Evolutionary conservation across 2,888 invertebrate species (phyloP), one percentile per base, ranked within the genome.

Genomic region (Dendrolimus pini): DNA sequence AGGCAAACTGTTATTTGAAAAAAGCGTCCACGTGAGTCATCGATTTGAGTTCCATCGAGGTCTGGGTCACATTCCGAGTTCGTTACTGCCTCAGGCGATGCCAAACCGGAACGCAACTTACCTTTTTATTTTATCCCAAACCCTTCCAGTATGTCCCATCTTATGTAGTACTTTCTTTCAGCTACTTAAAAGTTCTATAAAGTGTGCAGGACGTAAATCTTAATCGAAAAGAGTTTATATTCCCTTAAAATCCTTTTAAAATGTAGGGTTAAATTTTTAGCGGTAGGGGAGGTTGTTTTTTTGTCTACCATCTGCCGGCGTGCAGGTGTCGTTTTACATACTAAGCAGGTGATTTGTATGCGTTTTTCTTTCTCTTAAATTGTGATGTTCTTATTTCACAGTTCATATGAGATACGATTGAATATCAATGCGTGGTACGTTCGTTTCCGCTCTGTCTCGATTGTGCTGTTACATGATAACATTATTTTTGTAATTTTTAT

Each of bases 31-130:
- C 69, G 70, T 89, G 89, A 89, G 83, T 89, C 89, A 89, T 78
- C 75, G 70, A 68, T 66, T 74, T 75, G 75, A 74, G 76, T 82
- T 82, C 83, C 82, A 73, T 74, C 74, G 82, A 75, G 80, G 83
- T 85, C 82, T 88, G 88, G 89, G 88, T 89, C 85, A 87, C 89
- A 90, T 90, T 89, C 89, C 88, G 79, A 79, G 71, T 70, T 70
- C 47, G 47, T 12, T 70, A 68, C 68, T 68, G 70, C 65, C 66
- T 66, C 56, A 64, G 66, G 64, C 69, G 69, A 65, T 71, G 72
- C 74, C 68, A 80, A 82, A 82, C 82, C 82, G 81, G 82, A 74
- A 70, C 66, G 66, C 63, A 59, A 71, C 59, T 65, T 66, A 64
- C 69, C 64, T 62, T 70, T 65, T 71, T 72, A 64, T 73, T 75